Base-by-base conservation (phyloP, 2,797 vertebrate genomes). In the Trachurus trachurus region DNA sequence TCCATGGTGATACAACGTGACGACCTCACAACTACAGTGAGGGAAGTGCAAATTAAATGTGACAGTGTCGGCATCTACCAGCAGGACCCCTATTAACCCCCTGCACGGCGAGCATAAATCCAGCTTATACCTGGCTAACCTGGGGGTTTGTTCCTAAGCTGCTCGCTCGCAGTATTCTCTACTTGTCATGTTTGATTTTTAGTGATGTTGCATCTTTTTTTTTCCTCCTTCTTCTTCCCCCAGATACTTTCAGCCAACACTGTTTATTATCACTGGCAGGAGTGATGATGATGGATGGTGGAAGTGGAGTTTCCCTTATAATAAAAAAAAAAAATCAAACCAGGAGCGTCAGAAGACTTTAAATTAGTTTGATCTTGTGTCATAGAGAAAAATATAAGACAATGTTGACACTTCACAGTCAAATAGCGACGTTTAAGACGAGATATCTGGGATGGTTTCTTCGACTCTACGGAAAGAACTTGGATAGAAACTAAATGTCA, bases 401-500 rank as follows among this genome's bases (percentile, higher is more conserved):
- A 26, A 54, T 22, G 15, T n/a, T 44, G 37, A 49, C 26, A 57
- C 42, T 4, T 39, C 11, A 8, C 7, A 42, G 47, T 26, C 47
- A 47, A 16, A 58, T 1, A 17, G 11, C 22, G 17, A 40, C 26
- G 8, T 19, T 52, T 3, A 16, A 7, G 9, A n/a, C 19, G 22
- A 22, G 39, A 42, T 21, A 44, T 34, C 17, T 50, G 21, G 34
- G 40, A 45, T 16, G 64, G 3, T 37, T 63, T 45, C 4, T 63
- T 45, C 4, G 47, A 61, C 13, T 66, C 53, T 50, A 17, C 52
- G 21, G 26, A 44, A 52, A 50, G n/a, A 5, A 16, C n/a, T 64
- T 29, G 50, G 34, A 22, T 66, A 56, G n/a, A 74, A 76, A 70
- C 63, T n/a, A 76, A 45, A 58, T 40, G 54, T 71, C 75, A 40